A percentile compares a stretch with the other conserved stretches of the same genome.
These are phyloP conservation scores for Dolichomitus sp. DNA, from an alignment of 2,888 invertebrate genomes.

Conservation along the genomic window DNA sequence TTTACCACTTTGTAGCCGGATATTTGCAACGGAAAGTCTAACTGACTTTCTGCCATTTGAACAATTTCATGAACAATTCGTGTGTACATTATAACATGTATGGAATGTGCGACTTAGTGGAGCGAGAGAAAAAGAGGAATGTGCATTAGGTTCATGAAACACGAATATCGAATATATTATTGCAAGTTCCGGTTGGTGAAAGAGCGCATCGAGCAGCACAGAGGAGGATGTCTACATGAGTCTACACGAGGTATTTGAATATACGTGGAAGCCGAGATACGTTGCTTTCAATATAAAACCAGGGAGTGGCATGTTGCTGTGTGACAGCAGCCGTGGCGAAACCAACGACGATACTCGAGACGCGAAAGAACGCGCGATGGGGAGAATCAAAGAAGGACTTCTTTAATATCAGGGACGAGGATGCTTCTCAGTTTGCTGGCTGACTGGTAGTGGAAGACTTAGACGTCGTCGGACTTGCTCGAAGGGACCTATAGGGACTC, in stretches of 20 bases:
- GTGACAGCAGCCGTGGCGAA: neutral
- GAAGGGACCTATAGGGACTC: constrained; percentile 14
- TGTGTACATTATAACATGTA: constrained; percentile 4
- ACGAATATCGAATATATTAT: constrained; percentile 61
- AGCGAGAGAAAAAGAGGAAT: constrained; percentile 24
- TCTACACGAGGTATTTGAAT: constrained; percentile 26
- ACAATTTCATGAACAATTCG: constrained; percentile 3
- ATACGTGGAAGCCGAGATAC: constrained; percentile 48
- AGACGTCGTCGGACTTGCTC: constrained; percentile 48
- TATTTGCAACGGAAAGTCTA: constrained; percentile 18
- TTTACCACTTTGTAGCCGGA: constrained; percentile 1
- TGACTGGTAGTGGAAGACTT: constrained; percentile 34
- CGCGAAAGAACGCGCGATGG: constrained; percentile 60
- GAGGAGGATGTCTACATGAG: constrained; percentile 41
- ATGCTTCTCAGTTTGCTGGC: constrained; percentile 26
- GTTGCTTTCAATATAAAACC: constrained; percentile 59
- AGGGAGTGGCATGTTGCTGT: constrained; percentile 34
- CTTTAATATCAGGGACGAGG: constrained; percentile 64
- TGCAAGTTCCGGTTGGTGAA: constrained; percentile 48
- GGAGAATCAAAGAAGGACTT: constrained; percentile 70
- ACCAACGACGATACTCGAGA: constrained; percentile 59
- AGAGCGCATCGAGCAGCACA: constrained; percentile 12
- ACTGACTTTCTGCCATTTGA: neutral
- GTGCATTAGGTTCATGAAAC: constrained; percentile 50
- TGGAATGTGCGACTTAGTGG: neutral